Base-by-base conservation (phyloP, 2,888 invertebrate genomes). In the Hemaris fuciformis region DNA sequence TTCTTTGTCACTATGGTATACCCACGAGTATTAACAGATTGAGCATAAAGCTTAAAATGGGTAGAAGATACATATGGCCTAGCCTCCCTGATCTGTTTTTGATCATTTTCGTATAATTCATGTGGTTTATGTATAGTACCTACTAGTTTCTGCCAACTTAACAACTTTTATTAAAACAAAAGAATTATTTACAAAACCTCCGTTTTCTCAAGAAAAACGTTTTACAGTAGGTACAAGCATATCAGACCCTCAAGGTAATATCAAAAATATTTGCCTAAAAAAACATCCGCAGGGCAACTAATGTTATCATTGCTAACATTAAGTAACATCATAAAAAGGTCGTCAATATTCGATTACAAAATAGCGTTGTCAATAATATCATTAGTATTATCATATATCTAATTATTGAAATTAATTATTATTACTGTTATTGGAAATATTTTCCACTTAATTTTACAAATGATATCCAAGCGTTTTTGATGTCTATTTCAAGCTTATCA, bases 251-350 rank as follows among this genome's bases (percentile, higher is more conserved):
- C 5, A 38, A 38, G 13, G n/a, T 38, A 18, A 18, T 25, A 53
- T 38, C 61, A 59, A 62, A 53, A 20, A 43, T 20, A 7, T 43
- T 8, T 43, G 18, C 10, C 20, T 64, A 57, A 60, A 65, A 75
- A 71, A 73, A 78, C 76, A 85, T 88, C 87, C 89, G 86, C 84
- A 73, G 86, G 72, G 83, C 74, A 81, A 88, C 88, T 71, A 69
- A 64, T 66, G 67, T 80, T 83, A 83, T 81, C 80, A 63, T 61
- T 69, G 68, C 73, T 65, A 61, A 64, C 67, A 73, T 65, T 71
- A 62, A 70, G 69, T 69, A 72, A 70, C 69, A 70, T 73, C 71
- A 38, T 38, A 66, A 63, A 71, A 70, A 77, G 74, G 73, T 72
- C 75, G 73, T 59, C 57, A 57, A 66, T 66, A 68, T 61, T 69